A percentile compares a stretch with the other conserved stretches of the same genome.
Conservation (phyloP, 2,888 invertebrate species). For the Noctua janthina region DNA sequence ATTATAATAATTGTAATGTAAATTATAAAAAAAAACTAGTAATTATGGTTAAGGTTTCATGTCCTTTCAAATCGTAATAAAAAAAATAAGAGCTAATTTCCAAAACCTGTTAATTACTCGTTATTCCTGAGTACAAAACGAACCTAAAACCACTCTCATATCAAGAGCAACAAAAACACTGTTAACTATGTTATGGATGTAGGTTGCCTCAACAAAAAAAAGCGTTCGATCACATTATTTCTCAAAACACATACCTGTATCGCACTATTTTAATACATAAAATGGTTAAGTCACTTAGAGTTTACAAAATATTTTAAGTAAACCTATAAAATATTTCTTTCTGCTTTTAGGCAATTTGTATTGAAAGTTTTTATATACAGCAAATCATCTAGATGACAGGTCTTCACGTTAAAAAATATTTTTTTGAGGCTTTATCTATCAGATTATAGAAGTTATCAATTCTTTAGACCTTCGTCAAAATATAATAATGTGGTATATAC, state of each 20-base stretch:
- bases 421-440: conserved; percentile 8
- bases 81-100: too few relatives aligned
- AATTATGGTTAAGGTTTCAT: too few relatives aligned
- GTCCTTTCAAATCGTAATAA: too few relatives aligned
- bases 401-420: conserved; percentile 1
- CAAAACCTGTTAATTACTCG: too few relatives aligned
- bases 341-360: background rate
- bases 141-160: too few relatives aligned
- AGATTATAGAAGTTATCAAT: conserved; percentile 16
- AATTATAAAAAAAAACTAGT: too few relatives aligned
- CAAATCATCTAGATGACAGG: background rate
- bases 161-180: too few relatives aligned
- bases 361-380: background rate
- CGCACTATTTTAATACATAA: background rate
- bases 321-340: background rate
- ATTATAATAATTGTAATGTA: too few relatives aligned
- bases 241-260: background rate
- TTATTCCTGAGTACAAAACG: too few relatives aligned
- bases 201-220: too few relatives aligned
- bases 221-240: background rate
- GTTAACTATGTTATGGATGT: too few relatives aligned
- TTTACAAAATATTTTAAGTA: background rate
- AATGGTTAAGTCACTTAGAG: background rate
- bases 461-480: conserved; percentile 31
- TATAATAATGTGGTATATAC: conserved; percentile 3